These are phyloP conservation scores for Tetrao urogallus DNA, from an alignment of 2,113 vertebrate species.

Conservation along the genomic window DNA sequence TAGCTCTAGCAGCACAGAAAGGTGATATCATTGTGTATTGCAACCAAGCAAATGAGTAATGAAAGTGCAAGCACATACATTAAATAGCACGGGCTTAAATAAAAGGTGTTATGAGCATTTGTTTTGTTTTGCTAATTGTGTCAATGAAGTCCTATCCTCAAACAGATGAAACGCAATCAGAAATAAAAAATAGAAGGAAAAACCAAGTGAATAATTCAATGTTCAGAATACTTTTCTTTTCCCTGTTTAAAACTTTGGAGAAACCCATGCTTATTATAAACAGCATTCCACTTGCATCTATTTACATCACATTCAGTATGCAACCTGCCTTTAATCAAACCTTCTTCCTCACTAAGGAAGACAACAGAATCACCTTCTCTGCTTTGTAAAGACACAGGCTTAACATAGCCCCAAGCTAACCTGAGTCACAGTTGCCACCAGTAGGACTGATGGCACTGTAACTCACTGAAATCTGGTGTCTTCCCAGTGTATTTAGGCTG, in stretches of 20 bases:
- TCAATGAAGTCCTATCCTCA: constrained; percentile 52
- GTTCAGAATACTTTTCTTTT: not conserved
- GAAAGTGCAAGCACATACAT: constrained; percentile 49
- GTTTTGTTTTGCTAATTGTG: constrained; percentile 59
- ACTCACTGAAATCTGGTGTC: not conserved
- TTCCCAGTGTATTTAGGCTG: not conserved
- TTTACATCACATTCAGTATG: not conserved
- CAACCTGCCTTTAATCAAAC: not conserved
- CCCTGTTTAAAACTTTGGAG: not conserved
- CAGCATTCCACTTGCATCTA: constrained; percentile 9
- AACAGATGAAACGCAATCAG: constrained; percentile 19
- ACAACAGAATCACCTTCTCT: not conserved
- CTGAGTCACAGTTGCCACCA: accelerated
- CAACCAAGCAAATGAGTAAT: constrained; percentile 33
- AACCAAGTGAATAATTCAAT: not conserved
- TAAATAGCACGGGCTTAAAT: constrained; percentile 43
- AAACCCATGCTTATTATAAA: not conserved
- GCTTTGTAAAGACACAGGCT: not conserved
- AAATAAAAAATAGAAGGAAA: not conserved
- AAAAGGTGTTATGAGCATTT: constrained; percentile 58
- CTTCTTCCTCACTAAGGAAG: not conserved
- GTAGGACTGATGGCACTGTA: accelerated
- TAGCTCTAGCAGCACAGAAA: constrained; percentile 30
- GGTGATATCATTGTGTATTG: constrained; percentile 47
- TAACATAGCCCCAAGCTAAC: not conserved